These are phyloP conservation scores for Dicaeum eximium DNA, from an alignment of 2,113 vertebrate genomes.

Conservation along the genomic window DNA sequence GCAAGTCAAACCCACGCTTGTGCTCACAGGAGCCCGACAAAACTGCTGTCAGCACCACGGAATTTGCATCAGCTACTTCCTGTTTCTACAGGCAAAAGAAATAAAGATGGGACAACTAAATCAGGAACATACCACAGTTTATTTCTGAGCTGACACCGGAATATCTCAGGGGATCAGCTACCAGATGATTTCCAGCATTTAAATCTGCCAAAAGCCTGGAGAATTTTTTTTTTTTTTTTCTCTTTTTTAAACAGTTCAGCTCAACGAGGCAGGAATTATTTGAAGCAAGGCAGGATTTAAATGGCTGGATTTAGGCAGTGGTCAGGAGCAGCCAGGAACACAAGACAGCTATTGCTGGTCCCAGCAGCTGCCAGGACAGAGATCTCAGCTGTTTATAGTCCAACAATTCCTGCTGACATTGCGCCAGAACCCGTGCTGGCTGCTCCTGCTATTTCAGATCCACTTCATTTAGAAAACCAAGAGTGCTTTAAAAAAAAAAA, in stretches of 20 bases:
- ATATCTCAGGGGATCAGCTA: conserved; percentile 34
- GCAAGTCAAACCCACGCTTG: not conserved
- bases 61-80: conserved; percentile 47
- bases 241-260: not conserved
- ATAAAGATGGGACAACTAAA: conserved; percentile 44
- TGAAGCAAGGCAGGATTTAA: not conserved
- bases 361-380: conserved; percentile 42
- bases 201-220: not conserved
- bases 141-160: conserved; percentile 39
- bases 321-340: not conserved
- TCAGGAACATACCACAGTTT: conserved; percentile 47
- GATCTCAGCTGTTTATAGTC: conserved; percentile 5
- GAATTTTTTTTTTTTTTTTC: not conserved
- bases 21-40: not conserved
- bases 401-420: not conserved
- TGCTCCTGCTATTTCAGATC: not conserved
- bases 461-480: not conserved
- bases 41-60: not conserved
- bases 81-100: conserved; percentile 10
- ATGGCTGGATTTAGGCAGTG: not conserved
- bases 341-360: not conserved
- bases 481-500: not conserved
- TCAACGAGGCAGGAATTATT: not conserved
- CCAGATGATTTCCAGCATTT: conserved; percentile 3
- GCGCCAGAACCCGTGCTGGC: not conserved